Evolutionary conservation across 2,888 invertebrate genomes (phyloP).

Genomic region (Phengaris alcon): DNA sequence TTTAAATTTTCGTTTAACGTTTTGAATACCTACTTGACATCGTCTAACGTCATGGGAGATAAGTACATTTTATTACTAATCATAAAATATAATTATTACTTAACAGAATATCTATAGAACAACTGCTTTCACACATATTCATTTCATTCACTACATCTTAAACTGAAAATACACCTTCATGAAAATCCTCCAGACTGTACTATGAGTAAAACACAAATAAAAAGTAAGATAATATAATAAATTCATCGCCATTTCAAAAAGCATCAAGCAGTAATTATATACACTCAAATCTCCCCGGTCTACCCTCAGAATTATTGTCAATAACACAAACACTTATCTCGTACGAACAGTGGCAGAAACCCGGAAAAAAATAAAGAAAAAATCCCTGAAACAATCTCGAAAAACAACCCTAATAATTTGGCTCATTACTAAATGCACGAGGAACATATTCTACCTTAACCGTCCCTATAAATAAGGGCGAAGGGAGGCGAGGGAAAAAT

Average conservation of each 20-base stretch:
- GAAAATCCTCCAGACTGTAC: background rate
- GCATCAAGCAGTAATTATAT: background rate
- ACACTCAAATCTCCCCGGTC: background rate
- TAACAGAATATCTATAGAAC: too few relatives aligned
- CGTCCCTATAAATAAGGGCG: conserved; percentile 74
- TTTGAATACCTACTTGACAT: too few relatives aligned
- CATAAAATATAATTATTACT: too few relatives aligned
- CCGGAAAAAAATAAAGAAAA: conserved; percentile 48
- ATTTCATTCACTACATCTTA: background rate
- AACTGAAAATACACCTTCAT: background rate
- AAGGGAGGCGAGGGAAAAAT: conserved; percentile 70
- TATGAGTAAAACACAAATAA: background rate
- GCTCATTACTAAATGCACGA: conserved; percentile 74
- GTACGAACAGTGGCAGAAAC: conserved; percentile 48
- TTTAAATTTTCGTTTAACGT: too few relatives aligned
- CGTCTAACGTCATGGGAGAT: too few relatives aligned
- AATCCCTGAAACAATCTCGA: conserved; percentile 58
- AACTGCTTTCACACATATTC: too few relatives aligned
- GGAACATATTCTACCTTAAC: conserved; percentile 75
- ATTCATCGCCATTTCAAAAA: conserved; percentile 8
- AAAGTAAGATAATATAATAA: background rate
- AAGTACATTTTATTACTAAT: too few relatives aligned
- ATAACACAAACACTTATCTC: conserved; percentile 59
- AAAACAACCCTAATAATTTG: conserved; percentile 75
- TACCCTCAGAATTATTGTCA: conserved; percentile 37